Evolutionary conservation across 2,888 invertebrate genomes (phyloP), one percentile per base, ranked within the genome.

Genomic region (Germaria angustata): DNA sequence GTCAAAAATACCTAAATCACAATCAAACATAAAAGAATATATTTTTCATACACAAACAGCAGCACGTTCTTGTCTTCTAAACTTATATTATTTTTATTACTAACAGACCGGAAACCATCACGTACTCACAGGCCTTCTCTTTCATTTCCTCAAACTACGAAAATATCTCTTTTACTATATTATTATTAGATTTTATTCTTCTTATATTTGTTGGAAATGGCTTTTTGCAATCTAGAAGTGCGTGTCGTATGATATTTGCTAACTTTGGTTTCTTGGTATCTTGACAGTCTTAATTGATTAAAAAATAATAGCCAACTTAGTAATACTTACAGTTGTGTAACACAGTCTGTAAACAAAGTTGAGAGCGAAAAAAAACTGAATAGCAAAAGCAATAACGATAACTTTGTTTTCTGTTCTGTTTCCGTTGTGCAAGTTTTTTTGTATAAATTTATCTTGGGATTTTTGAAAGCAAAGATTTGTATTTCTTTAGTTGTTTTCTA

Each of bases 231-330:
- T 55, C 24, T 13, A 3, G 36, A 13, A 61, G 28, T 41, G 53
- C 53, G 51, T 63, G 63, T 63, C 20, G 7, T 53, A 41, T 66
- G 20, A 2, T 63, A 15, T 65, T 53, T 55, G 65, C 36, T 24
- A 36, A 36, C 22, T 57, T 76, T 22, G 39, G 59, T 36, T 57
- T 32, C 66, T 46, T 24, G n/a, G 36, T 44, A 22, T 73, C 68
- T 69, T 81, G 77, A 81, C 81, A 81, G 46, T 32, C 55, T 55
- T 81, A 81, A 81, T 81, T 81, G 81, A 81, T 81, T 81, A 81
- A 63, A 71, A 77, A 73, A 73, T 69, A 78, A 77, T 73, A 68
- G 17, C 66, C 61, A 65, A 78, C 46, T 22, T 15, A 20, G 71
- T 44, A 17, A 11, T 11, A 34, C 9, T 59, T 34, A 34, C 15